These are phyloP conservation scores for Drosophila chauvacae DNA, from an alignment of 1,140 invertebrate genomes.

Conservation along the genomic window DNA sequence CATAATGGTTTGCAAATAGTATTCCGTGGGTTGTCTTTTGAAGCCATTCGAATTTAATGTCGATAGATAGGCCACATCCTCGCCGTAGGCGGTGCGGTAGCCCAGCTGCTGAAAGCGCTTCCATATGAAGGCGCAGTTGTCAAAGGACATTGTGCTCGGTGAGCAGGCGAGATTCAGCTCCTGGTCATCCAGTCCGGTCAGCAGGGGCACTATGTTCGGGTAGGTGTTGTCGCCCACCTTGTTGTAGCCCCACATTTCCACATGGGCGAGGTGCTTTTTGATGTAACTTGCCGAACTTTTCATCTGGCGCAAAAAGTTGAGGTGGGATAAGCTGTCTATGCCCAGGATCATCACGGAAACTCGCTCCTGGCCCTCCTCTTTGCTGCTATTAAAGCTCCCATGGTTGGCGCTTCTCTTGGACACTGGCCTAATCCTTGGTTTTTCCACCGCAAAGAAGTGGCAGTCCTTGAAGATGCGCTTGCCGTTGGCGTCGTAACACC, in stretches of 20 bases:
- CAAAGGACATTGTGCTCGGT: slow-evolving; percentile 85
- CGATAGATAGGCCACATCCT: slow-evolving; percentile 90
- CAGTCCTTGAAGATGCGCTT: slow-evolving; percentile 88
- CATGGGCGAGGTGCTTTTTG: slow-evolving; percentile 86
- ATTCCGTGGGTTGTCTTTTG: slow-evolving; percentile 64
- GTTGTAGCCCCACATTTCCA: slow-evolving; percentile 91
- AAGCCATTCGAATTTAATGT: slow-evolving; percentile 94
- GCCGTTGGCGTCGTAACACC: slow-evolving; percentile 85
- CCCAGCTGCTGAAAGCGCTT: slow-evolving; percentile 89
- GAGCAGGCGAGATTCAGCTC: slow-evolving; percentile 88
- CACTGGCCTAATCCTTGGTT: slow-evolving; percentile 43
- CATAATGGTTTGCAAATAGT: slow-evolving; percentile 36
- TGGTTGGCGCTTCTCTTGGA: background rate
- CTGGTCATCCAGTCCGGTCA: slow-evolving; percentile 88
- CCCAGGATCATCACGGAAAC: slow-evolving; percentile 91
- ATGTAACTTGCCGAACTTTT: slow-evolving; percentile 88
- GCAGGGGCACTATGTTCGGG: slow-evolving; percentile 90
- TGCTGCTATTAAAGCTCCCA: slow-evolving; percentile 31
- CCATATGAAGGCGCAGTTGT: slow-evolving; percentile 92
- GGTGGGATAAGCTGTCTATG: slow-evolving; percentile 92
- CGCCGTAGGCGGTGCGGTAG: slow-evolving; percentile 91
- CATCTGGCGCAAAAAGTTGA: slow-evolving; percentile 94
- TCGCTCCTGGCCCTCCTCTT: slow-evolving; percentile 32
- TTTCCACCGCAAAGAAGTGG: slow-evolving; percentile 88
- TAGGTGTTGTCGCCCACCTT: slow-evolving; percentile 94